Percentiles rank a stretch among this genome's conserved stretches.
Conservation (phyloP, 2,797 vertebrate species). For the Sphenodon punctatus region DNA sequence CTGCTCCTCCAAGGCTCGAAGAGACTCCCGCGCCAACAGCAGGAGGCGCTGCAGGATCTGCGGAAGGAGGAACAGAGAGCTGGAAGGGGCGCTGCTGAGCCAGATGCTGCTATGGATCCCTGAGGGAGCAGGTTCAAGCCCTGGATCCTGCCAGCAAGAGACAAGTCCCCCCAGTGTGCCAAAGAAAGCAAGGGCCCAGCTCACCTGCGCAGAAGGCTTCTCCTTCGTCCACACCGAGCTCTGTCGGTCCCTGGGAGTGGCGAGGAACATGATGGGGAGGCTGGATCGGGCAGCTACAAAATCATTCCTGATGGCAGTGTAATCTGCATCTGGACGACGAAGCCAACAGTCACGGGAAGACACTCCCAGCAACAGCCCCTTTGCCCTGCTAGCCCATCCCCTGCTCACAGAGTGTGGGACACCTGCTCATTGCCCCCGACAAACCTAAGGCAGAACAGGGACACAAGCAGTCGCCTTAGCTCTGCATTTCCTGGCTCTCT, state of each 20-base stretch:
- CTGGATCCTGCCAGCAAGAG: no score
- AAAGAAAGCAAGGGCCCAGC: not conserved
- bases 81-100: not conserved
- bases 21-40: constrained; percentile 85
- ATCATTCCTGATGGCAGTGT: constrained; percentile 87
- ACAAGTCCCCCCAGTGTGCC: not conserved
- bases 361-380: no score
- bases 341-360: not conserved
- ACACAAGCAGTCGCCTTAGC: not conserved
- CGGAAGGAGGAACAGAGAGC: not conserved
- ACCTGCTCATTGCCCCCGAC: fast-evolving
- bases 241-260: constrained; percentile 89
- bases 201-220: constrained; percentile 87
- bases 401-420: not conserved
- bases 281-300: constrained; percentile 85
- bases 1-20: constrained; percentile 84
- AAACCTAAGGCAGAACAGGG: not conserved
- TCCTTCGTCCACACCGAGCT: constrained; percentile 89
- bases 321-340: constrained; percentile 79
- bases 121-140: no score
- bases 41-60: constrained; percentile 91
- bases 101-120: no score
- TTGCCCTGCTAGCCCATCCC: no score
- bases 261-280: constrained; percentile 91
- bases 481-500: not conserved